A percentile compares a stretch with the other conserved stretches of the same genome.
phyloP scores from a whole-genome alignment of 2,113 vertebrate genomes.

The Silurus glanis region DNA sequence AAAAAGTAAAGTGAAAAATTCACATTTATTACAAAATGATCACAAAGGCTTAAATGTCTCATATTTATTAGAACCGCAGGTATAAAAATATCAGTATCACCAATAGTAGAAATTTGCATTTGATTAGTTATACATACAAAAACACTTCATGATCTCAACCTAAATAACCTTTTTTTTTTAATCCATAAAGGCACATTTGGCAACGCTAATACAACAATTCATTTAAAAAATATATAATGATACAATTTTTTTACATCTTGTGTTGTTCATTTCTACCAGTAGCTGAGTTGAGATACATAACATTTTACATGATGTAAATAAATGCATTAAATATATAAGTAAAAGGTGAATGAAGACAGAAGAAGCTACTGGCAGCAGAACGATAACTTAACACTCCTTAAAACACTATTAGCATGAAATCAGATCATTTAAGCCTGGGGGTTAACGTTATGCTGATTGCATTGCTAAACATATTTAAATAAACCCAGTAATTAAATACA shows the following conservation, averaged over 20 bases:
- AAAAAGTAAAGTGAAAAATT: too few relatives aligned
- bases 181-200: background rate
- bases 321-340: background rate
- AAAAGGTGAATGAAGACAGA: background rate
- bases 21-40: background rate
- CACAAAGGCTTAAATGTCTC: background rate
- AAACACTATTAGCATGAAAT: background rate
- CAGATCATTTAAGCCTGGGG: background rate
- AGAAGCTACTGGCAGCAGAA: background rate
- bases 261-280: background rate
- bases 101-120: background rate
- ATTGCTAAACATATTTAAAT: background rate
- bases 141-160: too few relatives aligned
- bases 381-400: background rate
- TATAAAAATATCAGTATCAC: background rate
- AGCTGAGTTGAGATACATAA: background rate
- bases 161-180: background rate
- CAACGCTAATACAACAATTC: background rate
- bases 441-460: background rate
- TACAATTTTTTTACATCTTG: background rate
- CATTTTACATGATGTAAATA: background rate
- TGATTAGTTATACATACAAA: background rate
- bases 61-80: slow-evolving; percentile 24
- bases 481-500: background rate
- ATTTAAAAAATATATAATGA: background rate